Evolutionary conservation across 2,888 invertebrate species (phyloP).

Genomic region (Diarsia brunnea): DNA sequence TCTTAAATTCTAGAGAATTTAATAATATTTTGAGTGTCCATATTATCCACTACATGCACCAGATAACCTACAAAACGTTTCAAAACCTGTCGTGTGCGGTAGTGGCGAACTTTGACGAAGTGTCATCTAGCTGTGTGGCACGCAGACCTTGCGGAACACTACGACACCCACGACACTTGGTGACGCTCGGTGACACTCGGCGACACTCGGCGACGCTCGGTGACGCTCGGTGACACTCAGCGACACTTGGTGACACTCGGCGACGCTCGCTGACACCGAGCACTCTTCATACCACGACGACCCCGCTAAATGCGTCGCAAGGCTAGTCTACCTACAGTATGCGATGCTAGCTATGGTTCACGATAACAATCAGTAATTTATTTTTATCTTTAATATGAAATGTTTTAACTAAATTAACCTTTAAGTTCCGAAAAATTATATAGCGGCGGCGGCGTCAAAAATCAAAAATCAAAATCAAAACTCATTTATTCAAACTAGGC

Average conservation of each 20-base stretch:
- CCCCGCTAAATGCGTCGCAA: background rate
- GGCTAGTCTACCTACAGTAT: background rate
- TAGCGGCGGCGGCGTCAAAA: no score
- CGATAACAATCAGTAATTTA: no score
- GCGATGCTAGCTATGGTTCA: background rate
- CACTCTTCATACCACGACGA: background rate
- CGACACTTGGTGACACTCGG: slow-evolving; percentile 11
- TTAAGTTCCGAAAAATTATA: no score
- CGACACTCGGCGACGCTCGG: slow-evolving; percentile 3
- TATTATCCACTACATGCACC: no score
- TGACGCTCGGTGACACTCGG: background rate
- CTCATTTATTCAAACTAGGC: no score
- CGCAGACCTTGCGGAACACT: background rate
- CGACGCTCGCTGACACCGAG: background rate
- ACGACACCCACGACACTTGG: background rate
- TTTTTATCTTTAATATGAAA: background rate
- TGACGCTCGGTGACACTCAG: slow-evolving; percentile 1
- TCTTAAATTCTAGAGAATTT: background rate
- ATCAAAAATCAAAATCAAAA: no score
- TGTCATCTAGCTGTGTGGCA: background rate
- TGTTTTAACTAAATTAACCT: background rate
- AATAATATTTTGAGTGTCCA: background rate
- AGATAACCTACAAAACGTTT: no score
- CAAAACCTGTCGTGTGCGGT: no score
- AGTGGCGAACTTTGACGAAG: background rate